These are phyloP conservation scores for Enteromius thamalakanensis DNA, from an alignment of 2,797 vertebrate genomes.

Conservation along the genomic window DNA sequence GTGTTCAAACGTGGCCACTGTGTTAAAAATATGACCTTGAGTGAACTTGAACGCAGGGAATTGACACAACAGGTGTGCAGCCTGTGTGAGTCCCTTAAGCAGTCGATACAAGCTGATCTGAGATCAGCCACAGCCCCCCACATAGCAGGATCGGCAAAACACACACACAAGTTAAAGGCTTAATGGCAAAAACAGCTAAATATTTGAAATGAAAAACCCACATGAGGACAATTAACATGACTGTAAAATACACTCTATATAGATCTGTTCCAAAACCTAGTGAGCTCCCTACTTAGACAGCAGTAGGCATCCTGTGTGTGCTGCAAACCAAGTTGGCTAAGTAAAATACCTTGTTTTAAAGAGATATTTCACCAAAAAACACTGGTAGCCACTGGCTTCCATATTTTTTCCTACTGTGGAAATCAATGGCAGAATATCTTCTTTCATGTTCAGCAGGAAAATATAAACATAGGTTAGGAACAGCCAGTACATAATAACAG, in stretches of 20 bases:
- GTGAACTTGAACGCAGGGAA: constrained; percentile 57
- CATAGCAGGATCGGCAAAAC: constrained; percentile 1
- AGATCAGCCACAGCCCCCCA: constrained; percentile 34
- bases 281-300: background rate
- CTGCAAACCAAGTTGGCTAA: background rate
- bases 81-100: constrained; percentile 44
- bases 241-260: background rate
- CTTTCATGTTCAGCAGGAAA: background rate
- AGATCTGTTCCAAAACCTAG: background rate
- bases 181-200: constrained; percentile 15
- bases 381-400: too few relatives aligned
- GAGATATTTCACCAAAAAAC: background rate
- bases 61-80: constrained; percentile 59
- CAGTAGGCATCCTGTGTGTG: background rate
- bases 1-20: constrained; percentile 46
- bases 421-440: background rate
- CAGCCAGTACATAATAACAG: background rate
- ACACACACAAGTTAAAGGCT: background rate
- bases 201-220: background rate
- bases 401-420: background rate
- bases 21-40: constrained; percentile 57
- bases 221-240: constrained; percentile 12
- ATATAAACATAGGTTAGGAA: too few relatives aligned
- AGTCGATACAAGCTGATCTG: constrained; percentile 22
- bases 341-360: background rate